Percentiles rank a stretch among this genome's conserved stretches.
These are phyloP conservation scores for Agrochola macilenta DNA, from an alignment of 2,888 invertebrate genomes.

Conservation along the genomic window DNA sequence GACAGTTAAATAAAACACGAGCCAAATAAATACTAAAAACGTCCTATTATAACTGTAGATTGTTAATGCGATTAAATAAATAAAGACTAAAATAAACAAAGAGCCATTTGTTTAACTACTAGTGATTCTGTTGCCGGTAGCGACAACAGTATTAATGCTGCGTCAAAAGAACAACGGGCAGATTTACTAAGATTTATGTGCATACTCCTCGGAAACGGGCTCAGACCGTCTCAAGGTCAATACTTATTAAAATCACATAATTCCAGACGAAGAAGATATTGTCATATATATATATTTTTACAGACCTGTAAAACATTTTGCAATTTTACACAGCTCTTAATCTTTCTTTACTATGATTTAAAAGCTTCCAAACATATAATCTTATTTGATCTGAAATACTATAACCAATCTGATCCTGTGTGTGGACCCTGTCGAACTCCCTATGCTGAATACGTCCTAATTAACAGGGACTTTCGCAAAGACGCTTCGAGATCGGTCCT, in stretches of 20 bases:
- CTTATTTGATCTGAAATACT: conserved; percentile 12
- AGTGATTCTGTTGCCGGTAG: conserved; percentile 67
- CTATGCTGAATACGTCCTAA: conserved; percentile 11
- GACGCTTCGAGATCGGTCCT: conserved; percentile 33
- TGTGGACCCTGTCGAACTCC: not conserved
- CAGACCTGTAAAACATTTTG: conserved; percentile 27
- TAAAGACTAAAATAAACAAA: conserved; percentile 62
- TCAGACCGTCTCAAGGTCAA: conserved; percentile 78
- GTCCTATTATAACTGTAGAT: conserved; percentile 56
- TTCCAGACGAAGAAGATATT: conserved; percentile 39
- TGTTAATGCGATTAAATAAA: conserved; percentile 59
- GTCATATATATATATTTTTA: conserved; percentile 34
- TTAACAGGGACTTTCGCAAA: conserved; percentile 7
- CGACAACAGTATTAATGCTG: conserved; percentile 69
- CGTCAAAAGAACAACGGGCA: conserved; percentile 73
- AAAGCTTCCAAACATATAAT: not conserved
- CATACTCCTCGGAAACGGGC: conserved; percentile 74
- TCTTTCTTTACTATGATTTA: not conserved
- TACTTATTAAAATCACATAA: conserved; percentile 65
- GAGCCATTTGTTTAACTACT: conserved; percentile 60
- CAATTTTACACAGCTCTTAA: not conserved
- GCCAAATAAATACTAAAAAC: conserved; percentile 50
- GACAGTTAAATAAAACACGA: conserved; percentile 32
- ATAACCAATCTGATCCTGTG: not conserved
- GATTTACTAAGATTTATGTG: conserved; percentile 82